These are phyloP conservation scores for Galerucella nymphaeae DNA, from an alignment of 2,888 invertebrate species.

Conservation along the genomic window DNA sequence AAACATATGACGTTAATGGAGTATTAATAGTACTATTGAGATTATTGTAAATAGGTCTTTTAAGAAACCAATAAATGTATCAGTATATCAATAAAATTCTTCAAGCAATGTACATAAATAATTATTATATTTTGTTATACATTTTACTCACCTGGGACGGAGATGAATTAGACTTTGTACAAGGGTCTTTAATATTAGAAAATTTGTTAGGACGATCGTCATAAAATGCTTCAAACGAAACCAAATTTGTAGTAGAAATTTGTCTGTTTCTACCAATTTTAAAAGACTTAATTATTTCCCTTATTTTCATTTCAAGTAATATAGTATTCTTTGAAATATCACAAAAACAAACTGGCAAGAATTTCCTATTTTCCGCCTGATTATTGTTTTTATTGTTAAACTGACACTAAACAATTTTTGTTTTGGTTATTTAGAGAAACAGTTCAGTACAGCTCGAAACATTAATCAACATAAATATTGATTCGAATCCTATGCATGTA, in stretches of 20 bases:
- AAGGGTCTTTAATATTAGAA: constrained; percentile 67
- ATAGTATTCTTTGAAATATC: not conserved
- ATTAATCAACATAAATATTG: not conserved
- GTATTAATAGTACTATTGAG: constrained; percentile 2
- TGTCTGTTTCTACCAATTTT: constrained; percentile 55
- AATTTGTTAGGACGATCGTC: constrained; percentile 66
- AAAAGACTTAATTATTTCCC: constrained; percentile 58
- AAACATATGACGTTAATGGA: constrained; percentile 8
- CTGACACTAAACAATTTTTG: not conserved
- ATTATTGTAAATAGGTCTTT: not conserved
- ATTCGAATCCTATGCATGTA: not conserved
- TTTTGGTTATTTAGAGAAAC: not conserved
- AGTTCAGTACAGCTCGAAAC: not conserved
- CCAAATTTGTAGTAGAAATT: constrained; percentile 59
- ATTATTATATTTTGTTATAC: not conserved
- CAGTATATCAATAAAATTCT: no score
- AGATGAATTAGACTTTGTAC: constrained; percentile 66
- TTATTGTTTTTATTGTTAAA: constrained; percentile 48
- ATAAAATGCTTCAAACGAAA: constrained; percentile 72
- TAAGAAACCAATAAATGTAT: not conserved
- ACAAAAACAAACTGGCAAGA: constrained; percentile 2
- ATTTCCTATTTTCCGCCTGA: constrained; percentile 1
- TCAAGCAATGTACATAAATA: not conserved
- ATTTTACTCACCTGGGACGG: constrained; percentile 48
- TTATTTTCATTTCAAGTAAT: constrained; percentile 50